phyloP scores from a whole-genome alignment of 1,140 invertebrate species.

The Tetragnatha versicolor region DNA sequence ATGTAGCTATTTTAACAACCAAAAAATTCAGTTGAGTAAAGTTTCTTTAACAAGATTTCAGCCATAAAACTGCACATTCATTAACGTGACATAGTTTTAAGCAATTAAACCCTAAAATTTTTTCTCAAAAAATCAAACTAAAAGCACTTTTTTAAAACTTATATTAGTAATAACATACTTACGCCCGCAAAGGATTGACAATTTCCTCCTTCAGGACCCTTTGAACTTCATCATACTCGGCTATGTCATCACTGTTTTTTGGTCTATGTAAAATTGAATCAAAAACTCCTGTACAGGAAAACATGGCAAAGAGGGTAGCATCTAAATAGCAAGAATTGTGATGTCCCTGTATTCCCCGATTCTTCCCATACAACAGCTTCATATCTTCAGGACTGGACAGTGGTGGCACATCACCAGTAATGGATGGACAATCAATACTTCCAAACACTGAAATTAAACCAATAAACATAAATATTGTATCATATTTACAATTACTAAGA shows the following conservation, averaged over 20 bases:
- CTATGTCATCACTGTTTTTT: slow-evolving; percentile 76
- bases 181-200: slow-evolving; percentile 86
- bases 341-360: slow-evolving; percentile 90
- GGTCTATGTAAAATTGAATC: slow-evolving; percentile 84
- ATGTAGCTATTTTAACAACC: too few species aligned
- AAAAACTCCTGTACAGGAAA: slow-evolving; percentile 93
- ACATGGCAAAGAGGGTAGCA: slow-evolving; percentile 96
- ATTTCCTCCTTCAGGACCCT: slow-evolving; percentile 90
- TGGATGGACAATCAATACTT: slow-evolving; percentile 76
- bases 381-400: slow-evolving; percentile 65
- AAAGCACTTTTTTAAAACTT: not conserved
- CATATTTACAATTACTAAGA: too few species aligned
- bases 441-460: slow-evolving; percentile 65
- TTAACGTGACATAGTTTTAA: not conserved
- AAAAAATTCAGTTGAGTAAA: too few species aligned
- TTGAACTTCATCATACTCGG: slow-evolving; percentile 86
- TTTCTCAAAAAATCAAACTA: not conserved
- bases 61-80: too few species aligned
- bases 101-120: not conserved
- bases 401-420: slow-evolving; percentile 80
- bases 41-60: too few species aligned
- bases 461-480: too few species aligned
- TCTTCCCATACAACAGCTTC: slow-evolving; percentile 63
- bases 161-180: slow-evolving; percentile 58
- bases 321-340: slow-evolving; percentile 98